Conservation (phyloP, 2,113 vertebrate genomes). For the Bufo bufo region DNA sequence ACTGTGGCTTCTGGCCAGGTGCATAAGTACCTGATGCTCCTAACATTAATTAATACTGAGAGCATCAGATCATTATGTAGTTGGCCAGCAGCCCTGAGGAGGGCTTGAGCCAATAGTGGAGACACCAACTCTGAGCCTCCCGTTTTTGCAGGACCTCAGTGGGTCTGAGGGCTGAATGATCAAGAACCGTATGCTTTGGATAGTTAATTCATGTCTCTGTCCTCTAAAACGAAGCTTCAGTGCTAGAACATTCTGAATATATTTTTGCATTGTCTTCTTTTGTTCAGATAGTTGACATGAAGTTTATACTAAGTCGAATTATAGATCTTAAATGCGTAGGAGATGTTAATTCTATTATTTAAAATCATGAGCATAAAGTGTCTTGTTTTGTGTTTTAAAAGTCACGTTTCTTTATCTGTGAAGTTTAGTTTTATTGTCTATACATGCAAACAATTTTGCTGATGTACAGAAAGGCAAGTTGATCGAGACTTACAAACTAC, state of each 20-base stretch:
- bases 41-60: no score
- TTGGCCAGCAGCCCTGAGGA: no score
- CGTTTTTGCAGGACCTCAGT: no score
- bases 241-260: background rate
- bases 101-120: background rate
- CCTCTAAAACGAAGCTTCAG: background rate
- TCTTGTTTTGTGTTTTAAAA: background rate
- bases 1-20: no score
- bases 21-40: no score
- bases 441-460: background rate
- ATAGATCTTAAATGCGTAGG: background rate
- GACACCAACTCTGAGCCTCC: no score
- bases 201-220: background rate
- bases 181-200: background rate
- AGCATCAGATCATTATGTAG: no score
- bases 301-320: background rate
- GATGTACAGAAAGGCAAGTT: background rate
- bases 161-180: background rate
- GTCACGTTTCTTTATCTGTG: background rate
- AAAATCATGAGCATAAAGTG: background rate
- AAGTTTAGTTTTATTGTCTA: background rate
- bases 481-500: background rate
- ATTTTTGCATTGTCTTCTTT: background rate
- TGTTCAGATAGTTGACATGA: background rate
- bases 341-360: slow-evolving; percentile 8